Evolutionary conservation across 2,888 invertebrate species (phyloP), one percentile per base, ranked within the genome.

Genomic region (Folsomia candida): DNA sequence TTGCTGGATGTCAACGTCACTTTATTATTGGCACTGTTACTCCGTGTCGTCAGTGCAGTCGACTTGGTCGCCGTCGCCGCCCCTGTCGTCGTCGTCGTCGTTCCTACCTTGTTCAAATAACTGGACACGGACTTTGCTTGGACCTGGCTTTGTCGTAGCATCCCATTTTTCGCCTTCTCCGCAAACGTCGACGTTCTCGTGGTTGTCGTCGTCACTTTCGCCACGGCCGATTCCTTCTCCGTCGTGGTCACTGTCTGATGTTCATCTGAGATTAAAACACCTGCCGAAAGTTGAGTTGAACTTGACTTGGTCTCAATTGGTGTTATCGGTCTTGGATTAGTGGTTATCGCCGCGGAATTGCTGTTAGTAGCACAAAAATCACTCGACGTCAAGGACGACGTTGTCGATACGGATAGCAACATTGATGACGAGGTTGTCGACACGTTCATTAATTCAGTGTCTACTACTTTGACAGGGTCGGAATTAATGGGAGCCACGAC

Each of bases 211-310:
- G n/a, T 18, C 26, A 22, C 27, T 18, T 24, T 58, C n/a, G 28
- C 28, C 47, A 54, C 18, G 37, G 20, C 63, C 27, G 62, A 26
- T 66, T 51, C 58, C 37, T 51, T 37, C 57, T 61, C 58, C 51
- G 28, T n/a, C 1, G 47, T 29, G 9, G 58, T 67, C 65, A 27
- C 59, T 54, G 25, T 57, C 65, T 27, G 25, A 61, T 25, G 66
- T 70, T 2, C 73, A 69, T 20, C 70, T 70, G 67, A 70, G 6
- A 72, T 70, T 6, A 72, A 51, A 51, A 74, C 74, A 66, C 76
- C 76, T 65, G 69, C 70, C 60, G 76, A 76, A 69, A 76, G 74
- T 69, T 76, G 76, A 51, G 76, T 76, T 27, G 76, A 73, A 64
- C 73, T 73, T 68, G 76, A 74, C 66, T 76, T 76, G 20, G 76